Base-by-base conservation (phyloP, 1,140 invertebrate genomes). In the Lepidurus apus region DNA sequence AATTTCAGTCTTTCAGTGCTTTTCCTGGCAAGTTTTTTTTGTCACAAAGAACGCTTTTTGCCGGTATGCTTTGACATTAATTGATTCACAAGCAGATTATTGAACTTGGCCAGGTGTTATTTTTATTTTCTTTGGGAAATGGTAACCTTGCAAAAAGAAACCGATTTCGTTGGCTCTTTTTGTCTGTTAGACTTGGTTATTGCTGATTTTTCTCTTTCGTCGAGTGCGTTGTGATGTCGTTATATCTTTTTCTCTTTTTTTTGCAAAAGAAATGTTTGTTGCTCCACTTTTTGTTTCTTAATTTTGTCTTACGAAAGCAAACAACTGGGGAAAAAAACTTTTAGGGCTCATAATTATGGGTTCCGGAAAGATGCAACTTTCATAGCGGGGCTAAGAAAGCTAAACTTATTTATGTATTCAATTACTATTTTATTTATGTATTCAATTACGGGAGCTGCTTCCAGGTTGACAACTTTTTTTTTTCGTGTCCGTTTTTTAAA, bases 171-270 rank as follows among this genome's bases (percentile, higher is more conserved):
- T 73, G 6, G 74, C n/a, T 73, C 7, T 73, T 73, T 73, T 73
- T 21, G 43, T 78, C 75, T 53, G 13, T 26, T 74, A 21, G 21
- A 24, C 81, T 82, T 78, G 76, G 43, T 74, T 9, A 1, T 53
- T 13, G 74, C 53, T 78, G 74, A 79, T 82, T 73, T 73, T 81
- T 21, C 7, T 26, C 21, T 26, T 76, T 24, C 75, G 53, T 65
- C 53, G 17, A 65, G 53, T 21, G 53, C 53, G 13, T 65, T 65
- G 21, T 21, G 53, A 21, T 13, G 21, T 65, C 53, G 17, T 65
- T 4, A 17, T 5, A 13, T 21, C 0, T 65, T 65, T 65, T 21
- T 65, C 53, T 7, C 53, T 13, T 65, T 17, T 17, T 9, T 2
- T 11, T n/a, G 21, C 17, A 17, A 65, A 65, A 65, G 53, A 65